Base-by-base conservation (phyloP, 2,797 vertebrate species). In the Nannoperca obscura region DNA sequence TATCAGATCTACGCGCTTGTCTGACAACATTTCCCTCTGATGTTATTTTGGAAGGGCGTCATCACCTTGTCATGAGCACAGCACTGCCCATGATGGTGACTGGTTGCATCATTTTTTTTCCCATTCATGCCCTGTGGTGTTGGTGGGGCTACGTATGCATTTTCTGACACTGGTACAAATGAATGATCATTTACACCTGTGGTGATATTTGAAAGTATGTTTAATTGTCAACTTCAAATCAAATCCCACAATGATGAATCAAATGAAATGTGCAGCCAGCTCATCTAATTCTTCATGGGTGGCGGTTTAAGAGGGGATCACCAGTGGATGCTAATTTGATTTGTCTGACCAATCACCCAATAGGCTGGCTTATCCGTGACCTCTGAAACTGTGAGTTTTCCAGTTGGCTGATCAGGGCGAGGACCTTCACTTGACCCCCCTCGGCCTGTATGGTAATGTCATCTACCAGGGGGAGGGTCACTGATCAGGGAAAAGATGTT, bases 401-500 rank as follows among this genome's bases (percentile, higher is more conserved):
- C 91, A 93, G 90, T 89, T 90, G 93, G 92, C 88, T 90, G 91
- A 90, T 91, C 88, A 80, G 85, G 86, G 87, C 85, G 46, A 90
- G 91, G 91, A 92, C 93, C 93, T 94, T 94, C 90, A 91, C 90
- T 93, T 94, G 94, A 95, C 93, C 91, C 92, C 85, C 87, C 79
- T 82, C 79, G 80, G 85, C 83, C 80, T 81, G 82, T 86, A 92
- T 91, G 90, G 80, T 93, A 93, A 93, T 87, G 88, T 85, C 68
- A 53, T 82, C 68, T 58, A 42, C 10, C 7, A 32, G 76, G 76
- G 80, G 84, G 84, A 44, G 86, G 83, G 72, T 67, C 49, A 19
- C 34, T 22, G 71, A 76, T 88, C 73, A 54, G 80, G 69, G 52
- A 24, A 50, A 68, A 72, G 50, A 76, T 65, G 71, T 61, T 19